A percentile compares a stretch with the other conserved stretches of the same genome.
phyloP scores from a whole-genome alignment of 2,797 vertebrate species.

The Lepus townsendii region DNA sequence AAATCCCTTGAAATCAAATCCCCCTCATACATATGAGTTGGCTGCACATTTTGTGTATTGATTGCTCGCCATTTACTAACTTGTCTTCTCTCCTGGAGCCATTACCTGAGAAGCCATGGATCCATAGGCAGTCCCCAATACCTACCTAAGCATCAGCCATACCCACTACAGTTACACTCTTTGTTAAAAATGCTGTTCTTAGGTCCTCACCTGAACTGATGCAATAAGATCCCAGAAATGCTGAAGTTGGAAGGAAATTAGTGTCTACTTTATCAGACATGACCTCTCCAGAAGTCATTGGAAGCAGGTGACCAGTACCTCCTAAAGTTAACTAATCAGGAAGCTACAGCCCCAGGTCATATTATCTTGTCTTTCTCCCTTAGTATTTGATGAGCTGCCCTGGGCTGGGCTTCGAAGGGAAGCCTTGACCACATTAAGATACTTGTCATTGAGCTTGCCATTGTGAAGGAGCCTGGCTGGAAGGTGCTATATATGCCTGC shows the following conservation, averaged over 20 bases:
- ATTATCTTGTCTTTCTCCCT: neutral
- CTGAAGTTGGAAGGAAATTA: neutral
- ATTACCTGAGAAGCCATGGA: neutral
- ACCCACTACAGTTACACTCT: neutral
- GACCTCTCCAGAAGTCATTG: neutral
- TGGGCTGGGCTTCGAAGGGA: neutral
- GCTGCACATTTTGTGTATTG: neutral
- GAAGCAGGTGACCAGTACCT: neutral
- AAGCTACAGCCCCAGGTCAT: neutral
- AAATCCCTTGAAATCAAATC: neutral
- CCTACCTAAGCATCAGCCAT: neutral
- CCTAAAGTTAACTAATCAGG: neutral
- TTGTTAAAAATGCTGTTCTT: neutral
- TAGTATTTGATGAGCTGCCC: neutral
- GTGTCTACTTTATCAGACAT: neutral
- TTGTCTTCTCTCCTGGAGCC: neutral
- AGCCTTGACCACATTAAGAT: neutral
- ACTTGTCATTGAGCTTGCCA: neutral
- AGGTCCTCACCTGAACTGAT: neutral
- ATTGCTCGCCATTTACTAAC: neutral
- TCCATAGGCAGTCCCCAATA: neutral
- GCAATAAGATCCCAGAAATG: neutral
- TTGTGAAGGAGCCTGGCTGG: neutral
- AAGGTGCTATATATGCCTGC: neutral
- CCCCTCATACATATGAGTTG: neutral